Evolutionary conservation across 2,113 vertebrate genomes (phyloP).

Genomic region (Xerus inauris): DNA sequence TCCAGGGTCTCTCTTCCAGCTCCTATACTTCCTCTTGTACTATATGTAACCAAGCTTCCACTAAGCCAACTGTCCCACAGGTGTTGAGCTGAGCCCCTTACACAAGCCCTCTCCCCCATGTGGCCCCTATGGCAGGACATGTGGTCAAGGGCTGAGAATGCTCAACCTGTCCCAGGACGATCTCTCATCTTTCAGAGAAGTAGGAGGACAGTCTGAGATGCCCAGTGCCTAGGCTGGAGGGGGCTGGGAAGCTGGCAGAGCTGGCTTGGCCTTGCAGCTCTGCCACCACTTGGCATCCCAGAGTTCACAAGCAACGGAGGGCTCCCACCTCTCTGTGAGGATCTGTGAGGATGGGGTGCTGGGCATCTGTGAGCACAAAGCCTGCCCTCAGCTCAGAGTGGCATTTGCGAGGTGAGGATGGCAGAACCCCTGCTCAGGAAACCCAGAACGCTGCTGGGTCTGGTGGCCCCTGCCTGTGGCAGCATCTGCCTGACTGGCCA

Average conservation of each 20-base stretch:
- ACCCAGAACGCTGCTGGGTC: background rate
- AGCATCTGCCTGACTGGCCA: fast-evolving
- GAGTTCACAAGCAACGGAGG: fast-evolving
- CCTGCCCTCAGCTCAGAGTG: background rate
- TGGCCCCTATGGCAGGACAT: fast-evolving
- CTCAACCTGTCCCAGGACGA: background rate
- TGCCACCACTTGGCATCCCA: background rate
- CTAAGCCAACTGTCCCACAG: fast-evolving
- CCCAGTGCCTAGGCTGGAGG: fast-evolving
- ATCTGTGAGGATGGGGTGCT: background rate
- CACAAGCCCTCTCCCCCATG: background rate
- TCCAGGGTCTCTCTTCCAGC: background rate
- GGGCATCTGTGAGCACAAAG: background rate
- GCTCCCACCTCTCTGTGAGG: no score
- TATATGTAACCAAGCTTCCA: background rate
- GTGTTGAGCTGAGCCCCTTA: fast-evolving
- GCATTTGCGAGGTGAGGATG: fast-evolving
- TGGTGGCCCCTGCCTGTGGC: fast-evolving
- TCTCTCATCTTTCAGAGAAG: background rate
- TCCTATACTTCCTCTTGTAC: background rate
- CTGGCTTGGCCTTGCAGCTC: background rate
- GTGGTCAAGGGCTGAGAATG: fast-evolving
- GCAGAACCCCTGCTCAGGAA: background rate
- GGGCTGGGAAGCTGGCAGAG: background rate
- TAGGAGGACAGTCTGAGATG: background rate